Percentiles rank a stretch among this genome's conserved stretches.
phyloP scores from a whole-genome alignment of 2,888 invertebrate species.

The Salticus scenicus region DNA sequence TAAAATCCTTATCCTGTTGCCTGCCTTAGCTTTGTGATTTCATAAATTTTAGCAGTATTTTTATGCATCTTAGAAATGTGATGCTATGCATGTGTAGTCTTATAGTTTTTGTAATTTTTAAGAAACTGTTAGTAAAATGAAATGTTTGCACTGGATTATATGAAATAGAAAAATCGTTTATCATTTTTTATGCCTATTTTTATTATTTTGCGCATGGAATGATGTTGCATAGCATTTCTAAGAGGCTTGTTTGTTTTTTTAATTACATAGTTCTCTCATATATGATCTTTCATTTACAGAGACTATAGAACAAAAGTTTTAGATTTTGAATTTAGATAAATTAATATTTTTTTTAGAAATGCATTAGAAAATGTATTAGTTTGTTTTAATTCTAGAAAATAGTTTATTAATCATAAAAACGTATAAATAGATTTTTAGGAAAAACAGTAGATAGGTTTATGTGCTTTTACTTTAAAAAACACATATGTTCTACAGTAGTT shows the following conservation, averaged over 20 bases:
- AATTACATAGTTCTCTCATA: no score
- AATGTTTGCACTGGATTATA: neutral
- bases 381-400: no score
- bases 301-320: no score
- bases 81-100: slow-evolving; percentile 9
- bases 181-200: neutral
- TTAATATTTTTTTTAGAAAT: no score
- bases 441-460: no score
- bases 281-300: no score
- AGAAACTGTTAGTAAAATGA: neutral
- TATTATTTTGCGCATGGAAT: slow-evolving; percentile 11
- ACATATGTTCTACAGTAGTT: no score
- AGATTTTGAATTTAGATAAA: no score
- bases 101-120: neutral
- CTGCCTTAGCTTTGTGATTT: neutral
- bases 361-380: no score
- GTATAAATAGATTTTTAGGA: no score
- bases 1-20: neutral
- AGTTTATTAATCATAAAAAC: no score
- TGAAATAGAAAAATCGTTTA: neutral
- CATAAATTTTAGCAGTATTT: neutral
- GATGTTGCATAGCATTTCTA: slow-evolving; percentile 7
- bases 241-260: slow-evolving; percentile 6
- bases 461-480: no score
- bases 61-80: slow-evolving; percentile 8